These are phyloP conservation scores for Etia nguti DNA, from an alignment of 2,113 vertebrate genomes.

Conservation along the genomic window DNA sequence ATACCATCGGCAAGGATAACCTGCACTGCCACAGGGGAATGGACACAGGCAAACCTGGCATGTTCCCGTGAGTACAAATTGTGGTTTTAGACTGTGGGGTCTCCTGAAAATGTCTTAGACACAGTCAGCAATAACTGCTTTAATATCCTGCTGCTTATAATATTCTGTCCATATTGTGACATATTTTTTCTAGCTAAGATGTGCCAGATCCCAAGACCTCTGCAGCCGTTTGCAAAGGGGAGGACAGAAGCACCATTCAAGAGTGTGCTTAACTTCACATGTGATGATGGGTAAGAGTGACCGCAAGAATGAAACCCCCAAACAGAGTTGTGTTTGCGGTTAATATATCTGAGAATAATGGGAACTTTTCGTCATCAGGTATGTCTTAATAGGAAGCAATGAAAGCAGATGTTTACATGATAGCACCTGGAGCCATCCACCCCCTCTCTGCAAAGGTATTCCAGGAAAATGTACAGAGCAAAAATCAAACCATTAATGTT, in stretches of 20 bases:
- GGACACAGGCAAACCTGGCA: constrained; percentile 70
- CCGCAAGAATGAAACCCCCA: not conserved
- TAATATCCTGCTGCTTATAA: not conserved
- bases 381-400: constrained; percentile 73
- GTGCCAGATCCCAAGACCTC: constrained; percentile 70
- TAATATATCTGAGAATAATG: not conserved
- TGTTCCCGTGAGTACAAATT: constrained; percentile 77
- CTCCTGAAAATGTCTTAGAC: not conserved
- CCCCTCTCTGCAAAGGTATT: constrained; percentile 79
- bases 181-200: constrained; percentile 66
- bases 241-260: constrained; percentile 68
- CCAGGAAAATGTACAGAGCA: not conserved
- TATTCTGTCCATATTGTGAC: not conserved
- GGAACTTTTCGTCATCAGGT: constrained; percentile 62
- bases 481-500: not conserved
- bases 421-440: constrained; percentile 72
- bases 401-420: constrained; percentile 74
- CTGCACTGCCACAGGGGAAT: constrained; percentile 70
- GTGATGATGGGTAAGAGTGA: constrained; percentile 79
- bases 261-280: constrained; percentile 73
- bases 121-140: not conserved
- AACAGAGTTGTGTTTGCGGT: not conserved
- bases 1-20: constrained; percentile 44
- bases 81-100: not conserved
- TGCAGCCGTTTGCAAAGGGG: constrained; percentile 69